A percentile compares a stretch with the other conserved stretches of the same genome.
Evolutionary conservation across 2,113 vertebrate species (phyloP).

Genomic region (Rhabdomys dilectus): DNA sequence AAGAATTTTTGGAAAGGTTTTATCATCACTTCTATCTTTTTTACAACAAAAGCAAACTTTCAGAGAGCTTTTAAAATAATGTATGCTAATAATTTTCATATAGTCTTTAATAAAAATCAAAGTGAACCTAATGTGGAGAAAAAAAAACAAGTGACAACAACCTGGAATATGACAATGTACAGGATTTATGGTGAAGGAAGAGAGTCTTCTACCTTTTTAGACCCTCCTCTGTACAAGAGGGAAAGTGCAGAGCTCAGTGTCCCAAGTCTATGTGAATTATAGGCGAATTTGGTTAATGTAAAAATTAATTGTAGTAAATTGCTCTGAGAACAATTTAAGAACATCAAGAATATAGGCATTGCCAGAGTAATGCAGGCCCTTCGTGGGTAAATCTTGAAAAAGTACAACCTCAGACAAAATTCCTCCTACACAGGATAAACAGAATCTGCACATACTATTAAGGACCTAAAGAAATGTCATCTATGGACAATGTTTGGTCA

Average conservation of each 20-base stretch:
- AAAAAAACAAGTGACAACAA: conserved; percentile 32
- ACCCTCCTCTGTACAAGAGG: background rate
- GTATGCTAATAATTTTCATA: background rate
- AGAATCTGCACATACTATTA: background rate
- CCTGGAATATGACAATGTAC: background rate
- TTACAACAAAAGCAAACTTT: background rate
- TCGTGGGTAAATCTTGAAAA: conserved; percentile 64
- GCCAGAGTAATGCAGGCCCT: background rate
- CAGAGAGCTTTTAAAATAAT: background rate
- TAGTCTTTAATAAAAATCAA: conserved; percentile 10
- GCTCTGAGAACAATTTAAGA: conserved; percentile 54
- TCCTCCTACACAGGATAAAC: conserved; percentile 35
- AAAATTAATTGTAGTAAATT: conserved; percentile 69
- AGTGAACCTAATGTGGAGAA: background rate
- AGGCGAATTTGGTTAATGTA: conserved; percentile 47
- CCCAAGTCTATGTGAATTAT: conserved; percentile 67
- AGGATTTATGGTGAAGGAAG: background rate
- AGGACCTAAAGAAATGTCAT: conserved; percentile 41
- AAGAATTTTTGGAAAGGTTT: background rate
- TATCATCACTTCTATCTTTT: background rate
- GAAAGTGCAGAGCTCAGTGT: background rate
- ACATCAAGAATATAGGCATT: conserved; percentile 34
- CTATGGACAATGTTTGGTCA: conserved; percentile 38
- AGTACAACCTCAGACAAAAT: conserved; percentile 20
- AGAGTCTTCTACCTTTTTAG: background rate